Evolutionary conservation across 2,888 invertebrate species (phyloP), one percentile per base, ranked within the genome.

Genomic region (Sceliomorpha sp.): DNA sequence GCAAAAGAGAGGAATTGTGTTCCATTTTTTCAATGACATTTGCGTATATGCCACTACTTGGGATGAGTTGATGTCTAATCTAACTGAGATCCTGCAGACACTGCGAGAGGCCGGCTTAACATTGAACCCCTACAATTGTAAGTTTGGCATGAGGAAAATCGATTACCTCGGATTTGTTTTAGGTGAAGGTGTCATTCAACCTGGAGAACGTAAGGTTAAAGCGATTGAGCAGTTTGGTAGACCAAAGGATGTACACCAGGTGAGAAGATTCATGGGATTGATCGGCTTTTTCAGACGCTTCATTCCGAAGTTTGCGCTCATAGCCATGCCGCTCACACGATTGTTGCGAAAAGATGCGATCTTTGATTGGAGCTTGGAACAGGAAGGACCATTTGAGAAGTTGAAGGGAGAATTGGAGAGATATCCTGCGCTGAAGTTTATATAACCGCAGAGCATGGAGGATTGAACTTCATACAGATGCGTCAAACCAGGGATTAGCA

Each of bases 381-480:
- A 42, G 26, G 17, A 34, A 6, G 7, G 8, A 9, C 27, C 24
- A 2, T 66, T 66, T 39, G 4, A 12, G 1, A 6, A 24, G 1
- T 20, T 66, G 5, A 67, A 67, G 32, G 0, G 6, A 8, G 39
- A 36, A 26, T 14, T 67, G 2, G 5, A 17, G 0, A 15, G 13
- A 1, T 44, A 44, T 13, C 50, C 44, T 0, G 37, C 63, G 10
- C 48, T 53, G 12, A 40, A 47, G 9, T 7, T n/a, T 36, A 4
- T 62, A 39, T 37, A 47, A 59, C 15, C 26, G 36, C 0, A 34
- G 39, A 0, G 53, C 69, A 0, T 1, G 8, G 8, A 39, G 17
- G 9, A 51, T 51, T 0, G 64, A 70, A 26, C 13, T 70, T 9
- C 63, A 70, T 27, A 59, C 59, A 0, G 64, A 70, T 27, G 59